Percentiles rank a stretch among this genome's conserved stretches.
These are phyloP conservation scores for Catocala fraxini DNA, from an alignment of 2,888 invertebrate genomes.

Conservation along the genomic window DNA sequence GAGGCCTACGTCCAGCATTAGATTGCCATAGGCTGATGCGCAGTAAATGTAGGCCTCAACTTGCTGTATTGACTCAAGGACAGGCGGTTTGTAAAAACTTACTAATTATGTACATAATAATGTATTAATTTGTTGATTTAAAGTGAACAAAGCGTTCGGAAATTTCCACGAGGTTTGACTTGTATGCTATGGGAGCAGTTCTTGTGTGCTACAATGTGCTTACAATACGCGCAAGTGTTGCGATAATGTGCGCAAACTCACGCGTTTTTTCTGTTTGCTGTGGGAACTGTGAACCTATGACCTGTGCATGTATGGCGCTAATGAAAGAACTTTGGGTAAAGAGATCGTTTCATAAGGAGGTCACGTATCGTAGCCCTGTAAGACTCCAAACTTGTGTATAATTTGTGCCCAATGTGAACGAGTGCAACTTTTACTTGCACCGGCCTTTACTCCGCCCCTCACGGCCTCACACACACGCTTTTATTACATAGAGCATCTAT, in stretches of 20 bases:
- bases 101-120: slow-evolving; percentile 1
- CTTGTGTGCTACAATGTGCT: slow-evolving; percentile 13
- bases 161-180: not conserved
- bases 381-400: slow-evolving; percentile 4
- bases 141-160: slow-evolving; percentile 3
- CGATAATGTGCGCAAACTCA: slow-evolving; percentile 18
- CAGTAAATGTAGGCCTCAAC: too few relatives aligned
- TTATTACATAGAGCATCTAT: too few relatives aligned
- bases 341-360: too few relatives aligned
- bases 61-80: too few relatives aligned
- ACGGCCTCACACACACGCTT: not conserved
- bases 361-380: not conserved
- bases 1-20: too few relatives aligned
- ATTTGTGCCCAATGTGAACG: slow-evolving; percentile 42
- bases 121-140: not conserved
- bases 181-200: slow-evolving; percentile 29
- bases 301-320: too few relatives aligned
- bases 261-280: slow-evolving; percentile 30
- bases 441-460: slow-evolving; percentile 12
- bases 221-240: slow-evolving; percentile 12
- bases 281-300: slow-evolving; percentile 11
- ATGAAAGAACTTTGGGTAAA: too few relatives aligned
- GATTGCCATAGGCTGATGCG: too few relatives aligned
- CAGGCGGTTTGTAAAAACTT: too few relatives aligned
- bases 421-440: slow-evolving; percentile 50